Conservation (phyloP, 2,113 vertebrate species). For the Hippopotamus amphibius region DNA sequence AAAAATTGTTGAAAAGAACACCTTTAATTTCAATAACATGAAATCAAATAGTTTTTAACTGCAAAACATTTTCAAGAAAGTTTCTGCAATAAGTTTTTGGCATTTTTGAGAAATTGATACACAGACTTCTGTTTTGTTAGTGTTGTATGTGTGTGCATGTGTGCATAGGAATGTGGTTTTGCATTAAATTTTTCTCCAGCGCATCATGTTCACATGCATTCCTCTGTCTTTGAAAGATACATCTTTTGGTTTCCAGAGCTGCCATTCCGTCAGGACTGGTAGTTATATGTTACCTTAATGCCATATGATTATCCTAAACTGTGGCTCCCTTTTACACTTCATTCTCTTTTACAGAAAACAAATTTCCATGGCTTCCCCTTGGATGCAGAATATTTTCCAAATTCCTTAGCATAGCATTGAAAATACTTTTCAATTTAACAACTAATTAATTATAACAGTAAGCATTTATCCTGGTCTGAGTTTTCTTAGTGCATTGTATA, state of each 20-base stretch:
- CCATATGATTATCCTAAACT: background rate
- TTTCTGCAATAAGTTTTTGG: background rate
- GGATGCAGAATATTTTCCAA: background rate
- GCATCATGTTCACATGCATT: background rate
- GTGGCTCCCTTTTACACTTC: background rate
- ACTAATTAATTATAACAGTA: background rate
- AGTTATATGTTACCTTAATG: background rate
- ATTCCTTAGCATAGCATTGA: background rate
- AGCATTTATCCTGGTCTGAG: background rate
- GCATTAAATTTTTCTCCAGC: background rate
- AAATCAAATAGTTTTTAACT: background rate
- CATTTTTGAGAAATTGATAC: background rate
- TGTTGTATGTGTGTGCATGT: background rate
- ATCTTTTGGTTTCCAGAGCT: background rate
- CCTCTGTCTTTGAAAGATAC: background rate
- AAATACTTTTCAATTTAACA: background rate
- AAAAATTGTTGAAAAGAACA: background rate
- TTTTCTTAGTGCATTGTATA: background rate
- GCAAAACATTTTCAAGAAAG: background rate
- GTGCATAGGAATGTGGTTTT: background rate
- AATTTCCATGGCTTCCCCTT: background rate
- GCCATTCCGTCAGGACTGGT: background rate
- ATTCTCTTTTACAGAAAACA: background rate
- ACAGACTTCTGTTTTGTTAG: background rate
- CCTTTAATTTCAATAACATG: background rate